These are phyloP conservation scores for Zaprionus lineosus DNA, from an alignment of 2,888 invertebrate genomes.

Conservation along the genomic window DNA sequence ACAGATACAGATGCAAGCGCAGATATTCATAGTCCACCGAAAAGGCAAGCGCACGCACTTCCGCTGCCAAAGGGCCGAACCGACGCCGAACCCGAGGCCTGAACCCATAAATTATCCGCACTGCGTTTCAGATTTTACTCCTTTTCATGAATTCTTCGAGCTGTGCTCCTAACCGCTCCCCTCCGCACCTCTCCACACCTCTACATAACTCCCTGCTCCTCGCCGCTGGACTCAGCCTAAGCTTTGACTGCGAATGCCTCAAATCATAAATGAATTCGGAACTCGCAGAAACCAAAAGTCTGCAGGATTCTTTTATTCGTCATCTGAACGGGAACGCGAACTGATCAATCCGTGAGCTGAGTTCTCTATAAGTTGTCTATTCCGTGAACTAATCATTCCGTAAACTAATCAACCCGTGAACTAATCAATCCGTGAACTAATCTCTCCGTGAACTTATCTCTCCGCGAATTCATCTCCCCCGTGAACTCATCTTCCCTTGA, in stretches of 20 bases:
- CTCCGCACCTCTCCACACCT: too few relatives aligned
- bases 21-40: conserved; percentile 17
- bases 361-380: too few relatives aligned
- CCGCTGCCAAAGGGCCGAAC: conserved; percentile 50
- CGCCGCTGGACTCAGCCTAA: too few relatives aligned
- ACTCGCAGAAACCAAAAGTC: conserved; percentile 31
- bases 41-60: conserved; percentile 60
- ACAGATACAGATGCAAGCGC: conserved; percentile 3
- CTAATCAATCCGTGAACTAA: too few relatives aligned
- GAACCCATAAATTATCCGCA: conserved; percentile 68
- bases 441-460: too few relatives aligned
- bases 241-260: too few relatives aligned
- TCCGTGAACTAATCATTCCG: conserved; percentile 37
- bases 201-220: not conserved
- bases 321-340: conserved; percentile 47
- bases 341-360: too few relatives aligned
- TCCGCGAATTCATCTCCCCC: too few relatives aligned
- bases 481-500: too few relatives aligned
- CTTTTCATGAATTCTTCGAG: conserved; percentile 16
- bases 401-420: too few relatives aligned
- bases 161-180: not conserved
- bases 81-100: conserved; percentile 28
- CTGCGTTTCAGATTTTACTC: conserved; percentile 46
- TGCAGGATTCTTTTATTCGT: conserved; percentile 52
- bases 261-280: conserved; percentile 48